Evolutionary conservation across 2,888 invertebrate genomes (phyloP), one percentile per base, ranked within the genome.

Genomic region (Antheraea yamamai): DNA sequence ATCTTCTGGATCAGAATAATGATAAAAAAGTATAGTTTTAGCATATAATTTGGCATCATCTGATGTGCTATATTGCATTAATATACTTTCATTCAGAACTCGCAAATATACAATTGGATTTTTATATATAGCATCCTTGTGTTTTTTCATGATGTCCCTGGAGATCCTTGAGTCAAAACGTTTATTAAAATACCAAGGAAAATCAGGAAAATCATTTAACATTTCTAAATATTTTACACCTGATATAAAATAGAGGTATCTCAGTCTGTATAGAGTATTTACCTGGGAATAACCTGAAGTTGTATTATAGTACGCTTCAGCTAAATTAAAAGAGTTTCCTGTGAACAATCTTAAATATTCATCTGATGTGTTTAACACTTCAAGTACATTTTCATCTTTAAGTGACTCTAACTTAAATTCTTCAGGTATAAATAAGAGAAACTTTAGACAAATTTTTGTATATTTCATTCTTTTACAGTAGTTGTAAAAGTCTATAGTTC

Each of bases 391-490:
- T 39, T n/a, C 23, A 39, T 78, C 77, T 74, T 82, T 76, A 26
- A 92, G 76, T 4, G 84, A 68, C 14, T 86, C 77, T 18, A 85
- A 64, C 83, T 92, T 92, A 74, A 85, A 88, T 1, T 76, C 73
- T 23, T 89, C 88, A 23, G 88, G 83, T 51, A 89, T 85, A 26
- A 78, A 81, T 70, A 85, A 78, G 2, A 91, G 80, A 77, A 91
- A 92, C 77, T 92, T 92, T 0, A 81, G 64, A 12, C 89, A 88
- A 76, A 85, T 79, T 73, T 83, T 80, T 7, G 70, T 68, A 10
- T 86, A 75, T 74, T 85, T 85, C 7, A 74, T 75, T 51, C 80
- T 80, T 30, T 78, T 77, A 74, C 90, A 91, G 77, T 89, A 92
- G 16, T 83, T 81, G 75, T 84, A 89, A 78, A 92, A 93, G 10